Base-by-base conservation (phyloP, 1,140 invertebrate genomes). In the Lepidurus arcticus region DNA sequence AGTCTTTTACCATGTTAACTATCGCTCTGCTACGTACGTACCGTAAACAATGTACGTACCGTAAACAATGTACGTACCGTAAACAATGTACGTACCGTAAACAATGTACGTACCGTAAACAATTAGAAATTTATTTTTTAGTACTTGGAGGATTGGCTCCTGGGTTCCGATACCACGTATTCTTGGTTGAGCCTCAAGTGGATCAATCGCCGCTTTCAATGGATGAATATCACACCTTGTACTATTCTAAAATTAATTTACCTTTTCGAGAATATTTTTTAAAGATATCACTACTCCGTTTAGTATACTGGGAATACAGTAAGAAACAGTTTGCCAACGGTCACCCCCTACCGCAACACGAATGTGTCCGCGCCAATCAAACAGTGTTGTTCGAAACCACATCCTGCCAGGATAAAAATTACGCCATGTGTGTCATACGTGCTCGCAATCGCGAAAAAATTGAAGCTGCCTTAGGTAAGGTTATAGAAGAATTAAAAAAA, bases 331-430 rank as follows among this genome's bases (percentile, higher is more conserved):
- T 65, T 21, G 53, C 53, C 53, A 65, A 65, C 16, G 53, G 53
- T 4, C 53, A 65, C 21, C 53, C 53, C 6, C 53, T n/a, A 16
- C 9, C 53, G n/a, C 53, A 65, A 16, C 21, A 1, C 21, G 53
- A 13, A 4, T 65, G 53, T 21, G 53, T 65, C 7, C 53, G 53
- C 8, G 53, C 53, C 21, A 65, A 65, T 21, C 53, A 4, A n/a
- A 65, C 53, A 13, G 13, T 65, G 16, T 16, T 65, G 21, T 65
- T 13, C 53, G 53, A 65, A 65, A 65, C 53, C 53, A 65, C 53
- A 65, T 65, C 53, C 53, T 65, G 53, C 53, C 53, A 65, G n/a
- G 53, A 65, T 7, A 9, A 65, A 7, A 65, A 65, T 65, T 65
- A 65, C 53, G 53, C 53, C 16, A 65, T 65, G 21, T 65, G 53